Conservation (phyloP, 2,113 vertebrate genomes). For the Anarhynchus alexandrinus region DNA sequence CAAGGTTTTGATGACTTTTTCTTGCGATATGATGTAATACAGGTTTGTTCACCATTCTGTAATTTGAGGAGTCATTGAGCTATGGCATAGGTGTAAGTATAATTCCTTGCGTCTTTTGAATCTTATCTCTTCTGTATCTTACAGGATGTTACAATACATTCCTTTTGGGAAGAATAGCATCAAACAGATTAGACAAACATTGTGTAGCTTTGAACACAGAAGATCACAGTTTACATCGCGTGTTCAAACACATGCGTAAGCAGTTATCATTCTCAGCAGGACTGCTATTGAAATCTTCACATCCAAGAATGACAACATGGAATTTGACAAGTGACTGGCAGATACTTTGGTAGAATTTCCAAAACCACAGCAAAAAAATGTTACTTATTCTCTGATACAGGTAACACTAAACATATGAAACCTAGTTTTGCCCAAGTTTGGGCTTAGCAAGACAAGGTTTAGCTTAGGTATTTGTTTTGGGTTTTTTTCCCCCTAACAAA, state of each 20-base stretch:
- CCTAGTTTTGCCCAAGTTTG: neutral
- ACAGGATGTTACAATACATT: neutral
- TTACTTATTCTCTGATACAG: neutral
- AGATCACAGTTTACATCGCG: neutral
- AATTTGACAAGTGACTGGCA: neutral
- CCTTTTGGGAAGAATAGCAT: neutral
- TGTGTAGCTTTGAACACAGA: neutral
- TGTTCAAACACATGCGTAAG: neutral
- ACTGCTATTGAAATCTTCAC: neutral
- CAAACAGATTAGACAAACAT: neutral
- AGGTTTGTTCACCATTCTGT: neutral
- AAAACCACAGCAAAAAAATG: neutral
- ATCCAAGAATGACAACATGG: neutral
- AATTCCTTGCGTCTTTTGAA: slow-evolving; percentile 7
- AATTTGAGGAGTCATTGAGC: neutral
- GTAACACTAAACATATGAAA: neutral
- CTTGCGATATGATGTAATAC: neutral
- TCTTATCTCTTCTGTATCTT: neutral
- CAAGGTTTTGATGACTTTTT: neutral
- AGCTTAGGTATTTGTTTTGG: neutral
- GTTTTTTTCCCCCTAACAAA: neutral
- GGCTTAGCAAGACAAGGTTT: neutral
- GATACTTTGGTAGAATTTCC: neutral
- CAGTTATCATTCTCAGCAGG: neutral
- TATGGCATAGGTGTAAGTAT: neutral